Conservation (phyloP, 2,888 invertebrate genomes). For the Eurytoma adleriae region DNA sequence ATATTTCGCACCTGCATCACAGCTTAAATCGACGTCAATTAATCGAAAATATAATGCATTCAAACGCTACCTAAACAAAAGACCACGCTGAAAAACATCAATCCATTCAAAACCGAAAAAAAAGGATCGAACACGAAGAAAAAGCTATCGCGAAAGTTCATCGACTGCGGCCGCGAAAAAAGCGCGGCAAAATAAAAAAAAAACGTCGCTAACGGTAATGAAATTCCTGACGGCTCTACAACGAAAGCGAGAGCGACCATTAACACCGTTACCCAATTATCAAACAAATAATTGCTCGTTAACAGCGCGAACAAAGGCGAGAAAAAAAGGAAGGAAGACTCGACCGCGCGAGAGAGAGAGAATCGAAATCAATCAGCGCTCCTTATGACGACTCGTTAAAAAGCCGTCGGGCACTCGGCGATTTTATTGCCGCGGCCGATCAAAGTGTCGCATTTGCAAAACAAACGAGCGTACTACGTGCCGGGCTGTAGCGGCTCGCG, state of each 20-base stretch:
- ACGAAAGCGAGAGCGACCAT: constrained; percentile 39
- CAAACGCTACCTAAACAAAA: too few species aligned
- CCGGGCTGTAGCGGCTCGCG: too few species aligned
- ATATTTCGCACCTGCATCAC: too few species aligned
- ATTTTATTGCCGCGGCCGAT: constrained; percentile 26
- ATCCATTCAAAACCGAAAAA: background rate
- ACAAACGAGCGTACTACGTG: constrained; percentile 33
- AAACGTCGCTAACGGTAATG: background rate
- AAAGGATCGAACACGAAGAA: background rate
- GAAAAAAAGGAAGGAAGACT: background rate
- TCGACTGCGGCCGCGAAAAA: too few species aligned
- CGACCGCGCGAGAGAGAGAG: constrained; percentile 12
- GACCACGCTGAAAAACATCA: too few species aligned
- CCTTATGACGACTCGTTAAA: constrained; percentile 2
- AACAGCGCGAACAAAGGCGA: background rate
- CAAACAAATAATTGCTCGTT: constrained; percentile 24
- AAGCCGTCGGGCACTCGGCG: background rate
- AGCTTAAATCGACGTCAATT: too few species aligned
- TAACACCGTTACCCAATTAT: constrained; percentile 42
- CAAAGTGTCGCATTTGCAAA: constrained; percentile 46
- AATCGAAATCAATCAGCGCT: constrained; percentile 8
- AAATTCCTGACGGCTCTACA: background rate
- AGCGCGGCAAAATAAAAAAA: background rate
- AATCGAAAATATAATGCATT: too few species aligned
- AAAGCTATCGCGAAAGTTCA: background rate